phyloP scores from a whole-genome alignment of 2,888 invertebrate genomes.

The Ichneumoninae sp. region DNA sequence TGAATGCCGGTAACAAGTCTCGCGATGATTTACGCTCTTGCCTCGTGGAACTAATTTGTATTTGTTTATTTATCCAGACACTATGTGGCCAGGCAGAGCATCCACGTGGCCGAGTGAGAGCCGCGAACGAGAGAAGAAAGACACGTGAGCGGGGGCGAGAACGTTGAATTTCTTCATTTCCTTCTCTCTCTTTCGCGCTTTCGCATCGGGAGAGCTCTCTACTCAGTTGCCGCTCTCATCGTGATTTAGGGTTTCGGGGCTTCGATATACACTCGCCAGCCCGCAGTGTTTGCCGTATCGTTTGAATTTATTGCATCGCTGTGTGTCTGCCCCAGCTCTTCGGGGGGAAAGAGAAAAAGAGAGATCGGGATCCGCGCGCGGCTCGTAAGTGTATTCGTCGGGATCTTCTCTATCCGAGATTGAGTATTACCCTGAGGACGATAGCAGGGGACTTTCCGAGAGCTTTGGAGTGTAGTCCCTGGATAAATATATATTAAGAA shows the following conservation, averaged over 20 bases:
- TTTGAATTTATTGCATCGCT: constrained; percentile 64
- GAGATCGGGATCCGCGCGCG: constrained; percentile 15
- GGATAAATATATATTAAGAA: constrained; percentile 10
- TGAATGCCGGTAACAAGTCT: constrained; percentile 78
- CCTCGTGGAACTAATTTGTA: constrained; percentile 81
- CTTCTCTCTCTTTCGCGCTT: constrained; percentile 34
- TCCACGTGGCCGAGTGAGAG: constrained; percentile 52
- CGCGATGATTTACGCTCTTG: constrained; percentile 81
- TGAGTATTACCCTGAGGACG: constrained; percentile 49
- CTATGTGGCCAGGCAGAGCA: constrained; percentile 54
- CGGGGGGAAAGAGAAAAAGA: constrained; percentile 16
- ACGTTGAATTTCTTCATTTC: constrained; percentile 31
- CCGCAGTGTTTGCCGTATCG: constrained; percentile 63
- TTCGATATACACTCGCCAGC: constrained; percentile 81
- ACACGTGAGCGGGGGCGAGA: constrained; percentile 33
- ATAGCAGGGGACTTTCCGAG: constrained; percentile 12
- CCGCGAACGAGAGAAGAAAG: constrained; percentile 46
- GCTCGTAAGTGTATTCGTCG: constrained; percentile 39
- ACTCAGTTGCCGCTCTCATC: constrained; percentile 60
- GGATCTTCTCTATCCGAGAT: constrained; percentile 45
- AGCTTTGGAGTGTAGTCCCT: constrained; percentile 16
- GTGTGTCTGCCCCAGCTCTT: constrained; percentile 47
- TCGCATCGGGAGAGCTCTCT: constrained; percentile 70
- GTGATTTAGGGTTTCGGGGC: constrained; percentile 81
- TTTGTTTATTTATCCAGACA: constrained; percentile 83